Evolutionary conservation across 2,888 invertebrate genomes (phyloP).

Genomic region (Myopa tessellatipennis): DNA sequence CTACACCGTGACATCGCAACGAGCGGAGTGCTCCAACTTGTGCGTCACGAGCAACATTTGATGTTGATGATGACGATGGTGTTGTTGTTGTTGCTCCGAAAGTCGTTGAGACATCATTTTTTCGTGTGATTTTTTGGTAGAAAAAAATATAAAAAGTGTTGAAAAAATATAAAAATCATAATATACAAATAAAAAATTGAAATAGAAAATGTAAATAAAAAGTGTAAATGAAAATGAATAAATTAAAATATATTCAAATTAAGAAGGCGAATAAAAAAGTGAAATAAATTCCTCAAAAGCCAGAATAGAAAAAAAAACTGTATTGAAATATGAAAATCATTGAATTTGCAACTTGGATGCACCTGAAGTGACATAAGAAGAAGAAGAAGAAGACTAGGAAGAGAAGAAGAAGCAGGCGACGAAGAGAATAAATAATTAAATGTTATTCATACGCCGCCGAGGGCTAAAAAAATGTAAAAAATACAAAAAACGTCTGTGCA

Average conservation of each 20-base stretch:
- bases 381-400: no score
- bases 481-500: not conserved
- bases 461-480: not conserved
- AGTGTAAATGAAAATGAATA: no score
- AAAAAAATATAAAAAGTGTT: not conserved
- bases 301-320: no score
- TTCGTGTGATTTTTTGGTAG: not conserved
- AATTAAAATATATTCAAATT: no score
- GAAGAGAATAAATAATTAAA: slow-evolving; percentile 17
- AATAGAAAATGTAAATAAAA: no score
- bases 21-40: slow-evolving; percentile 47
- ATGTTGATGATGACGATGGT: not conserved
- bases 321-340: no score
- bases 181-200: not conserved
- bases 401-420: not conserved
- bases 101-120: not conserved
- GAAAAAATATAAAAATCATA: not conserved
- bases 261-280: slow-evolving; percentile 18
- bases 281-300: not conserved
- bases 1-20: slow-evolving; percentile 59
- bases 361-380: no score
- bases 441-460: slow-evolving; percentile 17
- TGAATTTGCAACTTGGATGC: no score
- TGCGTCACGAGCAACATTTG: not conserved
- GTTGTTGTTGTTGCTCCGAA: not conserved